phyloP scores from a whole-genome alignment of 2,113 vertebrate genomes.

The Cettia cetti region DNA sequence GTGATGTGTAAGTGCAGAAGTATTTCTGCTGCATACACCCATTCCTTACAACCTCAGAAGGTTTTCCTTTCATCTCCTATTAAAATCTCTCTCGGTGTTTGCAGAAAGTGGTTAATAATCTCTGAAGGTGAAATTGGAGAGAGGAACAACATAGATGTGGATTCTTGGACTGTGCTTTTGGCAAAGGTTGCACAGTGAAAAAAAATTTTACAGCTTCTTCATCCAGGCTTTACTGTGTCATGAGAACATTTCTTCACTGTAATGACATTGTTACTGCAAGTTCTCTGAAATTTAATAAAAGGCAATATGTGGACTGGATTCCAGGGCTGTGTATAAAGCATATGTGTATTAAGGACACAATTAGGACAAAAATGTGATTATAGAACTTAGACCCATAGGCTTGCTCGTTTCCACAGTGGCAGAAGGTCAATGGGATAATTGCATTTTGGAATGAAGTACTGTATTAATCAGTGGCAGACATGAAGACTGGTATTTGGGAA shows the following conservation, averaged over 20 bases:
- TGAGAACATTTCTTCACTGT: conserved; percentile 35
- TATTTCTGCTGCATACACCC: not conserved
- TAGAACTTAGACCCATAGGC: not conserved
- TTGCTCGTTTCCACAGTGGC: not conserved
- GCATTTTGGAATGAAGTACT: conserved; percentile 27
- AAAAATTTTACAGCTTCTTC: conserved; percentile 7
- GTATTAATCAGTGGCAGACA: conserved; percentile 30
- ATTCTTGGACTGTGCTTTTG: conserved; percentile 7
- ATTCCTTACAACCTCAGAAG: not conserved
- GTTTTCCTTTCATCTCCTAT: not conserved
- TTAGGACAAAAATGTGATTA: conserved; percentile 52
- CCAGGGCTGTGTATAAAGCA: not conserved
- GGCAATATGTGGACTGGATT: conserved; percentile 44
- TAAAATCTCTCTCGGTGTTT: not conserved
- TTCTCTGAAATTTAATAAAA: conserved; percentile 49
- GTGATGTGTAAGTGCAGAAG: not conserved
- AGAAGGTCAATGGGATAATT: conserved; percentile 45
- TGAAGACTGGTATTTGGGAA: not conserved
- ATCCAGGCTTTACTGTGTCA: conserved; percentile 15
- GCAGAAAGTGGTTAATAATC: not conserved
- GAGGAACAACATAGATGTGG: not conserved
- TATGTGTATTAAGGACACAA: conserved; percentile 29
- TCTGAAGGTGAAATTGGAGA: not conserved
- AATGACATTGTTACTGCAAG: conserved; percentile 27
- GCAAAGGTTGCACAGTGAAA: not conserved